Evolutionary conservation across 2,113 vertebrate species (phyloP).

Genomic region (Vombatus ursinus): DNA sequence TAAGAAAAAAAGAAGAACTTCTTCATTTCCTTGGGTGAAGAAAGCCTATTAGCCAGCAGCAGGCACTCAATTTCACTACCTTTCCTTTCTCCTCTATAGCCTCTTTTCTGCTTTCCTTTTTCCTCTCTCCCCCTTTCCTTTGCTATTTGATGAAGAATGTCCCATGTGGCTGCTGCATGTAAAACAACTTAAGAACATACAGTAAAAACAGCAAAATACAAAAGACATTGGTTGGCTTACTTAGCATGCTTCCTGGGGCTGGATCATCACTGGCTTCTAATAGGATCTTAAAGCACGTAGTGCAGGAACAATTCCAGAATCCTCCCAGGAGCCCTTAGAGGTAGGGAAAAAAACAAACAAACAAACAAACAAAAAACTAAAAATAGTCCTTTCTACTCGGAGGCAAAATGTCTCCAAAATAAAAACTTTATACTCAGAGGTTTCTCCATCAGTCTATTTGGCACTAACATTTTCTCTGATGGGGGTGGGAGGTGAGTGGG

Average conservation of each 20-base stretch:
- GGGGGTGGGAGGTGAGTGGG: too few species aligned
- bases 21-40: background rate
- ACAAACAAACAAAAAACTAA: background rate
- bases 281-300: background rate
- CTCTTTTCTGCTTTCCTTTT: background rate
- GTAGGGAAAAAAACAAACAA: background rate
- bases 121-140: background rate
- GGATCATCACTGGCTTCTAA: conserved; percentile 3
- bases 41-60: background rate
- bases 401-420: conserved; percentile 12
- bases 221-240: background rate
- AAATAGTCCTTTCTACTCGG: background rate
- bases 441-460: conserved; percentile 4
- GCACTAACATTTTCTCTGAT: background rate
- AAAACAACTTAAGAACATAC: background rate
- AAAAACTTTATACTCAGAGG: background rate
- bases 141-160: background rate
- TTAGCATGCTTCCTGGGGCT: background rate
- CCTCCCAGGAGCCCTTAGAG: background rate
- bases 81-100: background rate
- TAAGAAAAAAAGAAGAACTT: background rate
- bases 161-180: background rate
- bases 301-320: background rate
- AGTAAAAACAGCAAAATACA: background rate
- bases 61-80: background rate